Evolutionary conservation across 1,140 invertebrate genomes (phyloP).

Genomic region (Drosophila takahashii): DNA sequence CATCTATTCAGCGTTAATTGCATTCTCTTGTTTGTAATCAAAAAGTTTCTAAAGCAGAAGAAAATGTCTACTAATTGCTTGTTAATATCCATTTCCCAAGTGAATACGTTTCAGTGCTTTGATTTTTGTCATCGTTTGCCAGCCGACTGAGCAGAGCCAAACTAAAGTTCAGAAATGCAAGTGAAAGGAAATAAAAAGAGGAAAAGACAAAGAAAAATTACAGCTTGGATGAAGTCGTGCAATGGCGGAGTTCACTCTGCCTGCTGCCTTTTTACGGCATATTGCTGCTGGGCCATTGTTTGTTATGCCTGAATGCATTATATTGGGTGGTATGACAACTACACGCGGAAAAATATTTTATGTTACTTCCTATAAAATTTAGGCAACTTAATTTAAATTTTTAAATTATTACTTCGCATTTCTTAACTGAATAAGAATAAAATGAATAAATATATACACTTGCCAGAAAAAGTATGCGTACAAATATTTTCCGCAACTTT

Average conservation of each 20-base stretch:
- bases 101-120: conserved; percentile 65
- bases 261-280: conserved; percentile 45
- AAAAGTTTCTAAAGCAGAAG: conserved; percentile 7
- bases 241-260: conserved; percentile 17
- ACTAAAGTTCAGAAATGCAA: conserved; percentile 29
- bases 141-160: conserved; percentile 36
- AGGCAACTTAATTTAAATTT: too few species aligned
- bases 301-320: conserved; percentile 42
- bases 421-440: too few species aligned
- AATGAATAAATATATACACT: too few species aligned
- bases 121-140: conserved; percentile 51
- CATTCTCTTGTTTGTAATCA: conserved; percentile 35
- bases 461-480: too few species aligned
- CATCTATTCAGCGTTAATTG: conserved; percentile 38
- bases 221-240: conserved; percentile 14
- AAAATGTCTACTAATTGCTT: conserved; percentile 61
- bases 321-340: conserved; percentile 3
- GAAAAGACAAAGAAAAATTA: conserved; percentile 48
- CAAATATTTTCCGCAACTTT: too few species aligned
- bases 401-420: too few species aligned
- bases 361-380: not conserved
- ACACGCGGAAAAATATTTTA: conserved; percentile 3
- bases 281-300: conserved; percentile 49
- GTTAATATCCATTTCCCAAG: conserved; percentile 74
- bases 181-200: conserved; percentile 16